phyloP scores from a whole-genome alignment of 2,113 vertebrate species.

The Megaceryle maxima region DNA sequence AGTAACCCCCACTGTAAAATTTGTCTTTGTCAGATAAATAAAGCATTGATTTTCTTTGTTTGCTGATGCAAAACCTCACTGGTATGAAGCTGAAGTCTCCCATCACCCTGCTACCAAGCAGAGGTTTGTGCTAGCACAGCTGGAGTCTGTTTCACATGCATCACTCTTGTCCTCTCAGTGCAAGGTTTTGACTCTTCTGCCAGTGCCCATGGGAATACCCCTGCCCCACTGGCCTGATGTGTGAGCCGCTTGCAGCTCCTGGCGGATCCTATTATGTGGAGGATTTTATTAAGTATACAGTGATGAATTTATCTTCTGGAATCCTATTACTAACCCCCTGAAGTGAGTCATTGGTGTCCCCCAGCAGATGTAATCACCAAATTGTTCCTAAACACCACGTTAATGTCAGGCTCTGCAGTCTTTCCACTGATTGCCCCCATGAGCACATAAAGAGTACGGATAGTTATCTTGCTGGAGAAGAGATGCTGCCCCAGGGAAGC shows the following conservation, averaged over 20 bases:
- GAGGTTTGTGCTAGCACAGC: background rate
- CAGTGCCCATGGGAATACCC: background rate
- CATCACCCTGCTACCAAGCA: background rate
- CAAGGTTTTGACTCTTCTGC: background rate
- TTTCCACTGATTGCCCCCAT: background rate
- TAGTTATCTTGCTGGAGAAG: background rate
- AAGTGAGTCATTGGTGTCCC: slow-evolving; percentile 24
- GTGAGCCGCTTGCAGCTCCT: background rate
- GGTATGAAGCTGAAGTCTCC: background rate
- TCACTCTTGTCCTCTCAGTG: background rate
- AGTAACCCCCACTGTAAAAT: slow-evolving; percentile 1
- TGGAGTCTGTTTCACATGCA: background rate
- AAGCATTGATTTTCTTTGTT: slow-evolving; percentile 51
- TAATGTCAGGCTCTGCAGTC: background rate
- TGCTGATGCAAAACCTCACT: background rate
- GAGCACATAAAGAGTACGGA: background rate
- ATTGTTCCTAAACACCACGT: slow-evolving; percentile 21
- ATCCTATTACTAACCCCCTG: slow-evolving; percentile 1
- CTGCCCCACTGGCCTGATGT: background rate
- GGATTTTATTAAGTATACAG: slow-evolving; percentile 59
- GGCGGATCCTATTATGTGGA: background rate
- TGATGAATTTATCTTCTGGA: slow-evolving; percentile 45
- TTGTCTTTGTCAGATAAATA: slow-evolving; percentile 45
- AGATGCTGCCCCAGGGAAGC: background rate
- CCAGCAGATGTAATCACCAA: slow-evolving; percentile 47